Conservation (phyloP, 2,888 invertebrate species). For the Nipponacmea schrenckii region DNA sequence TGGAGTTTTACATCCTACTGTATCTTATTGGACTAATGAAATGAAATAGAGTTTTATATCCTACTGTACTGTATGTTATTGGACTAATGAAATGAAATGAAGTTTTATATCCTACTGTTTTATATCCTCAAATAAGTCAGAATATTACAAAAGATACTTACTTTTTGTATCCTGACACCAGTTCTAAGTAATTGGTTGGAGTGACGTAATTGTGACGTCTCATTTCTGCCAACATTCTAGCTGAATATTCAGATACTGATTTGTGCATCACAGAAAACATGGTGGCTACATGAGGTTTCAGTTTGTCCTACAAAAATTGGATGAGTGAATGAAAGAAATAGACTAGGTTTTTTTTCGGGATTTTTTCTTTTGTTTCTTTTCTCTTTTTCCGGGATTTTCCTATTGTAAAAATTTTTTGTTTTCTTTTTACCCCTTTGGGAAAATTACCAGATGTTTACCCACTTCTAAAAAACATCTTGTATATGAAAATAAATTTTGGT, state of each 20-base stretch:
- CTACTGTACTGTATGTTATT: too few species aligned
- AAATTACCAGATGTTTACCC: too few species aligned
- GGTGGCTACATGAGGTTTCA: conserved; percentile 73
- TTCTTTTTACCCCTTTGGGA: too few species aligned
- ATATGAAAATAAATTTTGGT: too few species aligned
- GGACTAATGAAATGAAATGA: too few species aligned
- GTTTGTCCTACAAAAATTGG: conserved; percentile 56
- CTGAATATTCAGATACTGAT: conserved; percentile 80
- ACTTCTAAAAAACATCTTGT: too few species aligned
- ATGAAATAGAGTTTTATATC: too few species aligned
- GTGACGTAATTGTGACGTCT: conserved; percentile 88
- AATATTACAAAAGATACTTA: conserved; percentile 60
- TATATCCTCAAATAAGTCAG: neutral
- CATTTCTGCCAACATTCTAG: conserved; percentile 81
- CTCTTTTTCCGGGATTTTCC: too few species aligned
- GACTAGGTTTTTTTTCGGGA: too few species aligned
- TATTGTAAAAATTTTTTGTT: too few species aligned
- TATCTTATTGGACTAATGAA: neutral
- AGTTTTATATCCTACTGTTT: neutral
- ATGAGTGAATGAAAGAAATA: neutral
- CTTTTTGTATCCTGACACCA: conserved; percentile 86
- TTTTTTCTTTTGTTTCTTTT: too few species aligned
- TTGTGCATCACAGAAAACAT: conserved; percentile 86
- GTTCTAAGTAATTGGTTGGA: conserved; percentile 86
- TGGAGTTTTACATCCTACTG: neutral